Conservation (phyloP, 1,140 invertebrate genomes). For the Drosophila nannoptera region DNA sequence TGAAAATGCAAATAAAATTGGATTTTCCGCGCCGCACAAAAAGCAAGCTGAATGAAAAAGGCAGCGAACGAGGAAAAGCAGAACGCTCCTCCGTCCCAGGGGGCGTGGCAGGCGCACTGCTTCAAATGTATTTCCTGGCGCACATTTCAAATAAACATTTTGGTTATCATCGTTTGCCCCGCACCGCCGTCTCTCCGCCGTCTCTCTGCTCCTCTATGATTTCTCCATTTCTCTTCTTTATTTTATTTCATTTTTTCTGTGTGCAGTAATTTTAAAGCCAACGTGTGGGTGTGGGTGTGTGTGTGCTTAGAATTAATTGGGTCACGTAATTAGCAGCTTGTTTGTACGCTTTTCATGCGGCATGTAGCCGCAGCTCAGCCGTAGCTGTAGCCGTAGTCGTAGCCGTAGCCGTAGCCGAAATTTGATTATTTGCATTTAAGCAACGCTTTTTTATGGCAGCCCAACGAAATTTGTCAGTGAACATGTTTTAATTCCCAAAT, state of each 20-base stretch:
- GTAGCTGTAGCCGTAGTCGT: slow-evolving; percentile 5
- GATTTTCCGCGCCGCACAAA: slow-evolving; percentile 71
- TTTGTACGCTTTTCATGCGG: slow-evolving; percentile 34
- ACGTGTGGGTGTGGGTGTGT: slow-evolving; percentile 28
- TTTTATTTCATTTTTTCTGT: slow-evolving; percentile 7
- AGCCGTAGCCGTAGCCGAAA: slow-evolving; percentile 14
- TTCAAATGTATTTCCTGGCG: slow-evolving; percentile 71
- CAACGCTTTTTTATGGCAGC: slow-evolving; percentile 18
- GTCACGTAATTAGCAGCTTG: slow-evolving; percentile 73
- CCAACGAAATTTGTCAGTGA: background rate
- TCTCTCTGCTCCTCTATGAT: background rate
- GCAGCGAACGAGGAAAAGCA: background rate
- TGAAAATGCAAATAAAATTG: slow-evolving; percentile 77
- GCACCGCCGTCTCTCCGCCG: background rate
- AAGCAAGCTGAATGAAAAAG: slow-evolving; percentile 63
- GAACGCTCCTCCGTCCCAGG: slow-evolving; percentile 37
- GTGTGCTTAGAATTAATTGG: slow-evolving; percentile 72
- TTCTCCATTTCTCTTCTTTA: no score
- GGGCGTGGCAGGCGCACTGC: slow-evolving; percentile 1
- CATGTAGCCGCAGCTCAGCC: background rate
- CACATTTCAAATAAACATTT: slow-evolving; percentile 74
- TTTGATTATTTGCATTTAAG: slow-evolving; percentile 47
- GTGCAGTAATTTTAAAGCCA: slow-evolving; percentile 49
- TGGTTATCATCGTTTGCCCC: slow-evolving; percentile 41
- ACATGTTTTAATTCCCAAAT: slow-evolving; percentile 23